A percentile compares a stretch with the other conserved stretches of the same genome.
phyloP scores from a whole-genome alignment of 2,113 vertebrate species.

The Scartelaos histophorus region DNA sequence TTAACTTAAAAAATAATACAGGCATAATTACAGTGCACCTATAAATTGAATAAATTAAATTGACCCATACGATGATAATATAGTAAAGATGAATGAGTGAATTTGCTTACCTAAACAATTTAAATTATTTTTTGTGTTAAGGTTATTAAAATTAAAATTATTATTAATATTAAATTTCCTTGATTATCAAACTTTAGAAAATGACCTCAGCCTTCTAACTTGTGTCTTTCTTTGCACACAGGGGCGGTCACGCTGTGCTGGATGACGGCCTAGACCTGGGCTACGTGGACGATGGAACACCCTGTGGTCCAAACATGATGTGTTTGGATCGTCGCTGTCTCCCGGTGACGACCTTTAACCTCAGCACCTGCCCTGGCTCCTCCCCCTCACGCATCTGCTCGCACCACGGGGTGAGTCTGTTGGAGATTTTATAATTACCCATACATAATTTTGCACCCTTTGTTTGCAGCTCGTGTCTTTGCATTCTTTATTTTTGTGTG shows the following conservation, averaged over 20 bases:
- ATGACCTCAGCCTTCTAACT: background rate
- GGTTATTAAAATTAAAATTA: too few species aligned
- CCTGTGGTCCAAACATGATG: slow-evolving; percentile 96
- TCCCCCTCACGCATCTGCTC: slow-evolving; percentile 85
- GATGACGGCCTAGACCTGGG: slow-evolving; percentile 91
- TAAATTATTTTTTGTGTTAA: too few species aligned
- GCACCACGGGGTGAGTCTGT: slow-evolving; percentile 86
- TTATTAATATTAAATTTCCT: too few species aligned
- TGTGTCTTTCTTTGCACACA: slow-evolving; percentile 35
- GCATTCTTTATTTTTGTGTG: too few species aligned
- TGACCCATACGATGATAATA: background rate
- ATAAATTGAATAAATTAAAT: background rate
- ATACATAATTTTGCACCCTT: background rate
- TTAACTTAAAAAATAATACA: background rate
- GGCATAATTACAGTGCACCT: background rate
- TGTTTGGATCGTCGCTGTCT: slow-evolving; percentile 92
- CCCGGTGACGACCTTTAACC: slow-evolving; percentile 88
- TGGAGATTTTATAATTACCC: background rate
- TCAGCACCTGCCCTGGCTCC: slow-evolving; percentile 90
- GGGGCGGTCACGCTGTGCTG: slow-evolving; percentile 89
- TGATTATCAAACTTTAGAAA: background rate
- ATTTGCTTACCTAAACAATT: too few species aligned
- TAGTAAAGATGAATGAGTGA: background rate
- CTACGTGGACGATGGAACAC: slow-evolving; percentile 94
- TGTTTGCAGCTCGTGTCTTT: background rate